Conservation (phyloP, 2,113 vertebrate genomes). For the Chrysemys picta region DNA sequence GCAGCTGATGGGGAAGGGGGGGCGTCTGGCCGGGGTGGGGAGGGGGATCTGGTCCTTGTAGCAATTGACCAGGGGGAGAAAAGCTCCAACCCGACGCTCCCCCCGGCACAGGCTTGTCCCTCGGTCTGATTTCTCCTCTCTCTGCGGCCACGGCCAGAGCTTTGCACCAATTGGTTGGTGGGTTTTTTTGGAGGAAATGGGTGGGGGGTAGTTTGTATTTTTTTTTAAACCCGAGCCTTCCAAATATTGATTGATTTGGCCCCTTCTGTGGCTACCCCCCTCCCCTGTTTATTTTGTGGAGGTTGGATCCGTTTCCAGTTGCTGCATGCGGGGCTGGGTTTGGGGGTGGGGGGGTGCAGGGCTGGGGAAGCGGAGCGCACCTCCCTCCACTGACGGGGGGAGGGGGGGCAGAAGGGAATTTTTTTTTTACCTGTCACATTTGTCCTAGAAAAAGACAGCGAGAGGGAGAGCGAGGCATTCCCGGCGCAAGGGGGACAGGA, state of each 20-base stretch:
- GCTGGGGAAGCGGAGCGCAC: conserved; percentile 1
- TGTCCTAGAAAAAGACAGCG: conserved; percentile 40
- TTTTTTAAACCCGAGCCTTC: not conserved
- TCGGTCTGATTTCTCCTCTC: not conserved
- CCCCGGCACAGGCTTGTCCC: not conserved
- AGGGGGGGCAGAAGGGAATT: not conserved
- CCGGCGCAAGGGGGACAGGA: not conserved
- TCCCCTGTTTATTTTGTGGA: not conserved
- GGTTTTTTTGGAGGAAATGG: too few species aligned
- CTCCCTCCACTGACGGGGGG: not conserved
- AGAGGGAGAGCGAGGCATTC: not conserved
- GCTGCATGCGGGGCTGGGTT: conserved; percentile 44
- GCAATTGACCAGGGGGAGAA: not conserved
- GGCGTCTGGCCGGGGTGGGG: not conserved
- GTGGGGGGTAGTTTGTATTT: not conserved
- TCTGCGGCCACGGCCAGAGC: not conserved
- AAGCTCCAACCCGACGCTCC: not conserved
- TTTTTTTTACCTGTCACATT: not conserved
- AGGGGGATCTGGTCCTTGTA: not conserved
- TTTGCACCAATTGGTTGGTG: too few species aligned
- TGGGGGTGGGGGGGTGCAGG: not conserved
- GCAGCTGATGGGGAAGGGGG: not conserved
- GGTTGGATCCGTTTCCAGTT: conserved; percentile 17
- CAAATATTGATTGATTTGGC: not conserved
- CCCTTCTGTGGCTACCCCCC: too few species aligned